Evolutionary conservation across 2,113 vertebrate genomes (phyloP).

Genomic region (Fulica atra): DNA sequence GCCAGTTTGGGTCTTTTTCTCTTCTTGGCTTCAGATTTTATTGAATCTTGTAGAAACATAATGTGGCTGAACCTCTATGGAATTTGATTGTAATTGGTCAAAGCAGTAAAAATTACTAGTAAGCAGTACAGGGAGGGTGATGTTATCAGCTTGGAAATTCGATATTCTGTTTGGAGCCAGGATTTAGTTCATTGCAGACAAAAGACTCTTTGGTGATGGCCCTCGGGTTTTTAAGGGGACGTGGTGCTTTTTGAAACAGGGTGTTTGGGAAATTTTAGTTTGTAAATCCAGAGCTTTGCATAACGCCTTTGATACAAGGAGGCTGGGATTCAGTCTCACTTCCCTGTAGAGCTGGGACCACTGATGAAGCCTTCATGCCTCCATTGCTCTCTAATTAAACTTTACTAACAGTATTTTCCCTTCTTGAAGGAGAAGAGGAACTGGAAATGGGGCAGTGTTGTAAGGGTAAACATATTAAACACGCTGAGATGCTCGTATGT

Average conservation of each 20-base stretch:
- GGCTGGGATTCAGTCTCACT: neutral
- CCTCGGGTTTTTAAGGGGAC: neutral
- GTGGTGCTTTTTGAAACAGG: neutral
- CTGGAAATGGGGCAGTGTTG: neutral
- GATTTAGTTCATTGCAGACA: neutral
- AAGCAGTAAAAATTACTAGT: neutral
- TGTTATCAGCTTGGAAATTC: neutral
- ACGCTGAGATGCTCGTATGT: neutral
- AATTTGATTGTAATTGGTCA: neutral
- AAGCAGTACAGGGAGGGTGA: neutral
- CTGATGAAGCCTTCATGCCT: neutral
- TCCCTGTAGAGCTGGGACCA: neutral
- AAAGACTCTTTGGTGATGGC: neutral
- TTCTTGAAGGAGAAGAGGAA: neutral
- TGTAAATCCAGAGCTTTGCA: neutral
- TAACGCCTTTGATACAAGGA: neutral
- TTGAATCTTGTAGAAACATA: neutral
- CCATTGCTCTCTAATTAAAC: neutral
- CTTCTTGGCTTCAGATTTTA: neutral
- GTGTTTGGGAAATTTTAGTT: neutral
- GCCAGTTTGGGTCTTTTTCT: neutral
- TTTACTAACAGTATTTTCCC: neutral
- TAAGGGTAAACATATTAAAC: neutral
- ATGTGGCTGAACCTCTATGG: neutral
- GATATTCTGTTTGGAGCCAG: neutral